Conservation (phyloP, 2,797 vertebrate species). For the Mionectes olivaceus region DNA sequence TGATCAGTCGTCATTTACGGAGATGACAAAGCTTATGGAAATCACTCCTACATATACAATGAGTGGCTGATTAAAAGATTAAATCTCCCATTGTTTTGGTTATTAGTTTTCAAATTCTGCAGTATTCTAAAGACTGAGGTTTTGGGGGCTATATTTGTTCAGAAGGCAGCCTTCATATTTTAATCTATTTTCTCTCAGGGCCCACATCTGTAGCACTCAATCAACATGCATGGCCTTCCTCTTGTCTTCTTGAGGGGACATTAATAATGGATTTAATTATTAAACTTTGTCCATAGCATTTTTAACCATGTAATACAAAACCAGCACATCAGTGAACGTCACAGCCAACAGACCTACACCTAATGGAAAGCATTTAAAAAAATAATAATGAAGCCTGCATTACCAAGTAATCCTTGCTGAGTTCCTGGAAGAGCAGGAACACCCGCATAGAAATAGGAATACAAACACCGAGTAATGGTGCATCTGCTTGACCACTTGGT, state of each 20-base stretch:
- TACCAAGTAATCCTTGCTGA: constrained; percentile 33
- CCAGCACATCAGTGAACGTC: constrained; percentile 36
- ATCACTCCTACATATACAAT: neutral
- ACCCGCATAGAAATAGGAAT: neutral
- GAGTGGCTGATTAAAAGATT: neutral
- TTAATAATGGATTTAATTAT: constrained; percentile 71
- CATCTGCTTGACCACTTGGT: constrained; percentile 6
- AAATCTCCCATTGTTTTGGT: neutral
- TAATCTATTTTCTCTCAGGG: neutral
- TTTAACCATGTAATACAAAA: constrained; percentile 60
- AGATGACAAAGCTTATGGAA: neutral
- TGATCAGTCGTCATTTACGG: neutral
- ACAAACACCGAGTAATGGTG: neutral
- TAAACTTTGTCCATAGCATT: constrained; percentile 37
- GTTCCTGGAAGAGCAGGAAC: constrained; percentile 49
- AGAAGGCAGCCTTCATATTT: constrained; percentile 12
- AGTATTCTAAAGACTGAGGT: neutral
- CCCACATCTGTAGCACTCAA: neutral
- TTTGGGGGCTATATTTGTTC: neutral
- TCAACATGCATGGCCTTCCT: neutral
- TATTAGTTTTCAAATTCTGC: constrained; percentile 19
- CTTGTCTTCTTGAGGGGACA: constrained; percentile 20
- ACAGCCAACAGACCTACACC: neutral
- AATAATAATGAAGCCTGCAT: constrained; percentile 11
- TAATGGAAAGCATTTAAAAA: constrained; percentile 31